These are phyloP conservation scores for Punctoribates punctum DNA, from an alignment of 2,888 invertebrate genomes.

Conservation along the genomic window DNA sequence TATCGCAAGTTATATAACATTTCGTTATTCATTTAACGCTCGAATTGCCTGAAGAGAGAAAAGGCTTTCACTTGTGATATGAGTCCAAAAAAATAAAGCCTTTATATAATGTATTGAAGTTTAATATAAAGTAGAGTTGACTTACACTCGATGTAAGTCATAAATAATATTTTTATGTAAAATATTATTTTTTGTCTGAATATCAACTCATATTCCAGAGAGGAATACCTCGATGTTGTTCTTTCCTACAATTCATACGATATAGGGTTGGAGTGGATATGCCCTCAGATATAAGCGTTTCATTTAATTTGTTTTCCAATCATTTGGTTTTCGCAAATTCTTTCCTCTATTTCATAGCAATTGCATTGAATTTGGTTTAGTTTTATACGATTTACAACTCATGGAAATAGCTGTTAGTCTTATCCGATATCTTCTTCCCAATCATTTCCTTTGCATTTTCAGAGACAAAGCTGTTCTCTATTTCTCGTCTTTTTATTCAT, in stretches of 20 bases:
- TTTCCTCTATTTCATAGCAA: neutral
- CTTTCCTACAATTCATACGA: no score
- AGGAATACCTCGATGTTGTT: no score
- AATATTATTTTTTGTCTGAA: neutral
- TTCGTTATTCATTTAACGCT: slow-evolving; percentile 26
- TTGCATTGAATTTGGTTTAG: neutral
- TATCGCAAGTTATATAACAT: neutral
- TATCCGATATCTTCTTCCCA: neutral
- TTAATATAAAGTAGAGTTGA: neutral
- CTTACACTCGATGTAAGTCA: neutral
- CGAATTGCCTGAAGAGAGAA: slow-evolving; percentile 22
- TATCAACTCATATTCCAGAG: no score
- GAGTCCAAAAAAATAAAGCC: neutral
- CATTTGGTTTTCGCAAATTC: neutral
- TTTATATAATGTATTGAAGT: neutral
- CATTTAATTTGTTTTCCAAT: neutral
- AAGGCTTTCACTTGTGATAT: neutral
- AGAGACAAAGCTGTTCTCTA: neutral
- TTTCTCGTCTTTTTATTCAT: neutral
- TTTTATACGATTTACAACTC: neutral
- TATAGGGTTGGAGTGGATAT: neutral
- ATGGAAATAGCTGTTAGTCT: neutral
- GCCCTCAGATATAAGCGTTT: neutral
- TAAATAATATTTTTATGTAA: neutral
- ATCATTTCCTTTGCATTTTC: neutral